A percentile compares a stretch with the other conserved stretches of the same genome.
Conservation (phyloP, 2,113 vertebrate species). For the Oenanthe melanoleuca region DNA sequence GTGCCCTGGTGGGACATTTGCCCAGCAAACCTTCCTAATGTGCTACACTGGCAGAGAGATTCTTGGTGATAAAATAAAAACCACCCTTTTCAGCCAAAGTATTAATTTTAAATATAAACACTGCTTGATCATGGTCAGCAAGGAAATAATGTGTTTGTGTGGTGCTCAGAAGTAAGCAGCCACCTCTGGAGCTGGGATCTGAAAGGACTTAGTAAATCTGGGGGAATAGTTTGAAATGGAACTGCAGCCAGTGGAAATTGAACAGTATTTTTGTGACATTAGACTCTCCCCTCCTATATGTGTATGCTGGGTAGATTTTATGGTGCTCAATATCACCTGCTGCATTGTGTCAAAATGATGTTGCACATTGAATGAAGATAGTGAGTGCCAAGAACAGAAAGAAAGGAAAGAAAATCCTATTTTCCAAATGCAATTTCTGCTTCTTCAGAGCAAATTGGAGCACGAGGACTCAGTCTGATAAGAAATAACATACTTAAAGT, state of each 20-base stretch:
- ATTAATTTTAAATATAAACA: background rate
- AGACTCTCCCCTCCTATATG: background rate
- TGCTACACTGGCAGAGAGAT: background rate
- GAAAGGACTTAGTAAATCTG: background rate
- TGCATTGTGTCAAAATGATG: background rate
- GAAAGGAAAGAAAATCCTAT: conserved; percentile 5
- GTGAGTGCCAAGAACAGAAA: background rate
- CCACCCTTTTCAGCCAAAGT: background rate
- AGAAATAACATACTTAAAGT: conserved; percentile 11
- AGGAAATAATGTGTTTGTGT: background rate
- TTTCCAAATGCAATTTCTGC: conserved; percentile 36
- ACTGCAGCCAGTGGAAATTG: background rate
- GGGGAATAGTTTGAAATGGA: background rate
- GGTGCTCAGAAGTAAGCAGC: background rate
- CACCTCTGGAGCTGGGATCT: background rate
- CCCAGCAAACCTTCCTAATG: background rate
- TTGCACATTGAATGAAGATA: background rate
- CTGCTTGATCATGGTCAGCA: background rate
- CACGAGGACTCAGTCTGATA: background rate
- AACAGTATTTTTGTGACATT: background rate
- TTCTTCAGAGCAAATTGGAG: conserved; percentile 15
- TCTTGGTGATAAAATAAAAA: background rate
- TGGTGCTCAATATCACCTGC: background rate
- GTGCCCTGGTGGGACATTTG: background rate
- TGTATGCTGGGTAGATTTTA: background rate